Conservation (phyloP, 2,113 vertebrate genomes). For the Otis tarda region DNA sequence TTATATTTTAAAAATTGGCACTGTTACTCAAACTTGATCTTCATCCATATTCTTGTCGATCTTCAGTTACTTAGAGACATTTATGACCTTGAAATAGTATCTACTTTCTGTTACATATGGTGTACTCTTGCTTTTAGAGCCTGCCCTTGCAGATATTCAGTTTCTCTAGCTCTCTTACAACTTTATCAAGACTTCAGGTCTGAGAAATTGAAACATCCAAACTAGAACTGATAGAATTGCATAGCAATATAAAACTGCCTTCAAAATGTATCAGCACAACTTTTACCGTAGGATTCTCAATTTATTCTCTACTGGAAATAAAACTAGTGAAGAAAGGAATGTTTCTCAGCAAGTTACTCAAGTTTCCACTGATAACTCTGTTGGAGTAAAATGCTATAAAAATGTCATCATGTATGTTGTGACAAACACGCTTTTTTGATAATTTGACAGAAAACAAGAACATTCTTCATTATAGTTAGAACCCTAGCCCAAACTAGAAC, state of each 20-base stretch:
- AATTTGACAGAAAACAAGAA: neutral
- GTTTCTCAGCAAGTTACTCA: neutral
- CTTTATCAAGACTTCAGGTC: neutral
- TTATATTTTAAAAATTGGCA: neutral
- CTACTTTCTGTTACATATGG: neutral
- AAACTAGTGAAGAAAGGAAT: neutral
- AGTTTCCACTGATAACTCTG: neutral
- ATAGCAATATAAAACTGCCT: neutral
- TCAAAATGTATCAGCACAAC: neutral
- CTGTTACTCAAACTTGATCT: neutral
- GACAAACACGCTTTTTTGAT: neutral
- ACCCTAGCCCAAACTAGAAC: neutral
- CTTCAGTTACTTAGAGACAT: neutral
- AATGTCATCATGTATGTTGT: neutral
- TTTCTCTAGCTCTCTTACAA: neutral
- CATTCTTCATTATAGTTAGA: neutral
- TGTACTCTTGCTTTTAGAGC: neutral
- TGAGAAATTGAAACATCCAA: neutral
- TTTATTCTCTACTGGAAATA: neutral
- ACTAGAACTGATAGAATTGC: neutral
- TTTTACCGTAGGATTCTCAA: neutral
- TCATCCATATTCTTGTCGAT: neutral
- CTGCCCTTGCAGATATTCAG: neutral
- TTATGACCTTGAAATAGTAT: neutral
- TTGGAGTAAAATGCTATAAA: neutral